Base-by-base conservation (phyloP, 2,888 invertebrate species). In the Conomelus anceps region DNA sequence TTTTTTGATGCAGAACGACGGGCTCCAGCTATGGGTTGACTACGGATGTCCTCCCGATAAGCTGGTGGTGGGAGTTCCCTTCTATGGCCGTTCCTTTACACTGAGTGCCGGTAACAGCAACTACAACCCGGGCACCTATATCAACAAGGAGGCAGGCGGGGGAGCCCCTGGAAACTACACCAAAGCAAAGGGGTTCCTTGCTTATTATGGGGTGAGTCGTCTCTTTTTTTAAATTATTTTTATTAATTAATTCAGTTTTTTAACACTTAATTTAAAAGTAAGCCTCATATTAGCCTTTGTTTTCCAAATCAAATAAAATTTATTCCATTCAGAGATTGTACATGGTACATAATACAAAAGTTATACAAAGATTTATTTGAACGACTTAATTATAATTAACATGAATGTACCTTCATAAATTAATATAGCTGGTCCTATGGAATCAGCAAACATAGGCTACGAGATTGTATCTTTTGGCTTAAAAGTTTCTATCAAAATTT, bases 121-220 rank as follows among this genome's bases (percentile, higher is more conserved):
- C 94, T 97, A 97, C 92, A 96, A 96, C 88, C 95, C 96, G 84
- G 97, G 98, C 34, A 98, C 98, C 0, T 97, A 96, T 93, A 97
- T 98, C 92, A 97, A 98, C 93, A 98, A 98, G 93, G 98, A 98
- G 94, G 97, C 97, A 3, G 98, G 97, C 0, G 98, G 98, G 23
- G 98, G 98, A 0, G 95, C 95, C 20, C 97, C 98, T 0, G 98
- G 98, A 0, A 96, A 96, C 0, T 98, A 96, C 92, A 98, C 98
- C 0, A 96, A 96, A 91, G 98, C 97, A 23, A 96, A 97, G 90
- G 98, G 98, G 89, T 98, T 98, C 93, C 95, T 97, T 93, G 95
- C 97, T 88, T 98, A 98, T 92, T 98, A 97, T 92, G 98, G 98
- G 94, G 96, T 96, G 93, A 93, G 90, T n/a, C 90, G 23, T 84